Percentiles rank a stretch among this genome's conserved stretches.
Evolutionary conservation across 2,113 vertebrate genomes (phyloP).

Genomic region (Cephalopterus ornatus): DNA sequence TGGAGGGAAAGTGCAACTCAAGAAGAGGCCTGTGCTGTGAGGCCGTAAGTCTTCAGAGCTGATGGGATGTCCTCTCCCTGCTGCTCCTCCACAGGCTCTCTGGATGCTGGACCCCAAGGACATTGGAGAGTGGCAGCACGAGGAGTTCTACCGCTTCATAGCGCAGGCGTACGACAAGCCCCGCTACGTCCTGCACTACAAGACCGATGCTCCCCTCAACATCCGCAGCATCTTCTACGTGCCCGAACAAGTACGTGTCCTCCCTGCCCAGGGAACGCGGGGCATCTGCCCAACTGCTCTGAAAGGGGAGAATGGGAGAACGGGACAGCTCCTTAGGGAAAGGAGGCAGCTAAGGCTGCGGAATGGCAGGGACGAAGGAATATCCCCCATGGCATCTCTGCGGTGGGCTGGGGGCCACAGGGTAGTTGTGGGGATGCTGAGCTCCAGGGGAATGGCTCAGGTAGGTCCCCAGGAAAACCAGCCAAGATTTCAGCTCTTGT

Average conservation of each 20-base stretch:
- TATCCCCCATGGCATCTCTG: neutral
- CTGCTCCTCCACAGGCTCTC: constrained; percentile 77
- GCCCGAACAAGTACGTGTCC: constrained; percentile 78
- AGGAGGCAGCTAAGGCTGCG: neutral
- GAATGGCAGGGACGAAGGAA: neutral
- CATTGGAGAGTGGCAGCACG: constrained; percentile 88
- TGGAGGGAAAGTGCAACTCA: neutral
- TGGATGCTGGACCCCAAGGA: constrained; percentile 97
- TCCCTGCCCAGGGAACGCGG: neutral
- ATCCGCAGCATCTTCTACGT: constrained; percentile 97
- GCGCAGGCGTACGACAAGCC: constrained; percentile 89
- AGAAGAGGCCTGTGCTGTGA: neutral
- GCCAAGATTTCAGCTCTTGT: neutral
- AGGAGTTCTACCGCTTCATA: constrained; percentile 93
- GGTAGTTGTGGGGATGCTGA: neutral
- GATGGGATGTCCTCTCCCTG: neutral
- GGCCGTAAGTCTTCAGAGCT: neutral
- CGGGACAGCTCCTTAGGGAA: neutral
- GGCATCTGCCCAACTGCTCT: neutral
- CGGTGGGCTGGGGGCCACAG: neutral
- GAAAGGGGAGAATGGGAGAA: neutral
- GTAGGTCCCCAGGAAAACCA: neutral
- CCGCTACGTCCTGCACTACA: constrained; percentile 92
- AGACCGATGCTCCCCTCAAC: constrained; percentile 89
- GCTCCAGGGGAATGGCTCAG: neutral